Evolutionary conservation across 1,140 invertebrate species (phyloP), one percentile per base, ranked within the genome.

Genomic region (Periplaneta americana): DNA sequence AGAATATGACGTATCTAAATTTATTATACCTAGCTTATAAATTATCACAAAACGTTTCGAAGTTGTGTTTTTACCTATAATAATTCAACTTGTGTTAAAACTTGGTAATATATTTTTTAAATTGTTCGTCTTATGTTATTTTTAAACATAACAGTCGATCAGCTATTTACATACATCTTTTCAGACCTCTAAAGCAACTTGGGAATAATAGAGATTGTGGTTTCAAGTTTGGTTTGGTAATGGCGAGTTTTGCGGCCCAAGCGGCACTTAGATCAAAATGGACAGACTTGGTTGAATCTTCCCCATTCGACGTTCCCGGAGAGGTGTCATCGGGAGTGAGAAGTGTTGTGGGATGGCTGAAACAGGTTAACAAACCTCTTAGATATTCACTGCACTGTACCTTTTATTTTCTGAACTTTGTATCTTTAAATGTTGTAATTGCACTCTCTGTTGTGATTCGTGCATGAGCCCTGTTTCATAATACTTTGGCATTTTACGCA

Each of bases 331-430:
- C 91, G 83, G 92, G 92, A 83, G 92, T 93, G 48, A 90, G 91
- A 82, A 93, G 92, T 82, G 93, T 94, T 84, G 93, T 94, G 81
- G 93, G 93, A 87, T 94, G 93, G 93, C 90, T 94, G 39, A 94
- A 94, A 90, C 93, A 94, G 93, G 93, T 93, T 81, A 81, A 77
- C 75, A 80, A 34, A 78, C 15, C 37, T 35, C 36, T 48, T 32
- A 37, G 33, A 79, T 79, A 9, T 22, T 48, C n/a, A 31, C 35
- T 34, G 32, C 11, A 48, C 22, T 57, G n/a, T 34, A 34, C 4
- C 13, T 80, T 33, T 48, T 74, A 75, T 34, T 66, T 66, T n/a
- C 28, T 28, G n/a, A 28, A n/a, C 13, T 66, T 28, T 28, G 11
- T 66, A 11, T 28, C 28, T n/a, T 57, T 57, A 57, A n/a, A n/a